A percentile compares a stretch with the other conserved stretches of the same genome.
Evolutionary conservation across 2,888 invertebrate genomes (phyloP).

Genomic region (Drosophila antonietae): DNA sequence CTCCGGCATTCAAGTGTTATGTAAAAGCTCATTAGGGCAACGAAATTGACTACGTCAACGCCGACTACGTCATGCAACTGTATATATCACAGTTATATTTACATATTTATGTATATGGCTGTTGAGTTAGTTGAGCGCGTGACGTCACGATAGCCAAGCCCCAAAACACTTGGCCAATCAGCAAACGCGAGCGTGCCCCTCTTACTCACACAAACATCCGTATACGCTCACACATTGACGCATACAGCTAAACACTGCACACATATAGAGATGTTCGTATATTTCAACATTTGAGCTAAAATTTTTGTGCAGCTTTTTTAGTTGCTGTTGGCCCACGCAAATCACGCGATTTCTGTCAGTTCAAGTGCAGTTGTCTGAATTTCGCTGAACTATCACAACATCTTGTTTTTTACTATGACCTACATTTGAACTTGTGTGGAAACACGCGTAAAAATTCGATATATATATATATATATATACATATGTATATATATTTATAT

Average conservation of each 20-base stretch:
- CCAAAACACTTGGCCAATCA: slow-evolving; percentile 77
- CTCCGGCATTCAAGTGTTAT: slow-evolving; percentile 33
- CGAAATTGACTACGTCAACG: slow-evolving; percentile 52
- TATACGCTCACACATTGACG: slow-evolving; percentile 8
- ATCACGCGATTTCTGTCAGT: slow-evolving; percentile 68
- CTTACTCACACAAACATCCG: slow-evolving; percentile 2
- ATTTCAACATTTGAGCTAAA: slow-evolving; percentile 44
- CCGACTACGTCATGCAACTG: slow-evolving; percentile 41
- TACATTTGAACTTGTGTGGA: slow-evolving; percentile 73
- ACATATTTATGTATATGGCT: slow-evolving; percentile 18
- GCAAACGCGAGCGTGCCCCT: slow-evolving; percentile 61
- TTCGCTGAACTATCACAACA: slow-evolving; percentile 61
- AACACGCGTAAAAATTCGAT: slow-evolving; percentile 43
- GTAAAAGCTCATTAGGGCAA: slow-evolving; percentile 65
- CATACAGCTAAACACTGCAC: slow-evolving; percentile 6
- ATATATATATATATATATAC: slow-evolving; percentile 2
- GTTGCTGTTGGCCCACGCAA: slow-evolving; percentile 56
- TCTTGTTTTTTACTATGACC: slow-evolving; percentile 50
- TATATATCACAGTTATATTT: slow-evolving; percentile 47
- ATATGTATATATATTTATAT: slow-evolving; percentile 10
- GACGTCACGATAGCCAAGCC: slow-evolving; percentile 81
- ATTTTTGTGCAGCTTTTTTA: slow-evolving; percentile 37
- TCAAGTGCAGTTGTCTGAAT: slow-evolving; percentile 63
- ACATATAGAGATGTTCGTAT: slow-evolving; percentile 5
- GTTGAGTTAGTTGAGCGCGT: slow-evolving; percentile 44